Evolutionary conservation across 2,113 vertebrate species (phyloP), one percentile per base, ranked within the genome.

Genomic region (Orycteropus afer): DNA sequence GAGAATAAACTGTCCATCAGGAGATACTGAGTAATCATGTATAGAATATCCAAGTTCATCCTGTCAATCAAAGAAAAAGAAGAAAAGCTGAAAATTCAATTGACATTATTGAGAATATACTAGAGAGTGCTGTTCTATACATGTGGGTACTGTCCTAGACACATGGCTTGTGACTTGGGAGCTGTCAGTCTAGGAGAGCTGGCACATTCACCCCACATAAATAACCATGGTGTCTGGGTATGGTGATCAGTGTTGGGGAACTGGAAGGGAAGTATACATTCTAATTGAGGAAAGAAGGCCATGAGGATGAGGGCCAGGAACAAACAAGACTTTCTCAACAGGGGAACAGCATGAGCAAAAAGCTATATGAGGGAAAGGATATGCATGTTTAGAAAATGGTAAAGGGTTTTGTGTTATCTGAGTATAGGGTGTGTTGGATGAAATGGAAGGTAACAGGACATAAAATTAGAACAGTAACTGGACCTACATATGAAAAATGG

Each of bases 1-100:
- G 90, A 99, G 98, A 95, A 98, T 92, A 94, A 97, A 99, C 49
- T 93, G 95, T 84, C 89, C 73, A 82, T 99, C 98, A 51, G 98
- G 74, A 87, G 98, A 99, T 59, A 98, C 81, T 25, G 4, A 84
- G 90, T 97, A 97, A 74, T 98, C 80, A 97, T 82, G 96, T 89
- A 96, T 27, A 23, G 84, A 97, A 97, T 96, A 89, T 96, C 97
- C 97, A 95, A 97, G 96, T 55, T 45, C 4, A 71, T 98, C 97
- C 98, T 99, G 97, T 53, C 53, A 97, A 97, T 25, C 94, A 95
- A 98, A 2, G 0, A 42, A 97, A 96, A 97, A 86, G 81, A 92
- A 93, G 55, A 78, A 93, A 51, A 88, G 7, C 40, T 94, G 79
- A 97, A 88, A 37, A n/a, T 61, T 34, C 76, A n/a, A 79, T 37